phyloP scores from a whole-genome alignment of 2,888 invertebrate genomes.

The Aelia acuminata region DNA sequence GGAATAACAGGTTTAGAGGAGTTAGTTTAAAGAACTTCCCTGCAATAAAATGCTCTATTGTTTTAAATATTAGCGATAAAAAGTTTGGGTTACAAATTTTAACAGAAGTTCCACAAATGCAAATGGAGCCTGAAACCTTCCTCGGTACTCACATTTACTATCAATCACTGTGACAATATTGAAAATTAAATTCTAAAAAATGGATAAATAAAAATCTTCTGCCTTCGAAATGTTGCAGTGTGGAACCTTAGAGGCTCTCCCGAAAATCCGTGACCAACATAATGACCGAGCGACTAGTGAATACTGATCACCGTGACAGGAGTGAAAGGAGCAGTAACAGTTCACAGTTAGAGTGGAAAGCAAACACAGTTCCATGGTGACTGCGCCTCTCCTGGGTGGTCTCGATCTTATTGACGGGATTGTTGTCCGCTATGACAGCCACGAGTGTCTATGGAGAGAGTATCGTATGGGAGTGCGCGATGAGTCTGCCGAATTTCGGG shows the following conservation, averaged over 20 bases:
- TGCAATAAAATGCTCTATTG: too few relatives aligned
- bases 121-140: too few relatives aligned
- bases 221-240: neutral
- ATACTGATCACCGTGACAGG: slow-evolving; percentile 48
- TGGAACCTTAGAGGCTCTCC: neutral
- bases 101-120: too few relatives aligned
- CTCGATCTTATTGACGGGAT: neutral
- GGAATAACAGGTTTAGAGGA: too few relatives aligned
- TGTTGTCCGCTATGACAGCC: neutral
- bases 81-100: too few relatives aligned
- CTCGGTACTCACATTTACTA: neutral
- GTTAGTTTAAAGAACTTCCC: too few relatives aligned
- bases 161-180: neutral
- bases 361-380: slow-evolving; percentile 42
- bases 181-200: too few relatives aligned
- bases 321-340: slow-evolving; percentile 45
- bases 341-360: slow-evolving; percentile 45
- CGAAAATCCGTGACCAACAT: slow-evolving; percentile 28
- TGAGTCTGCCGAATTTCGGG: neutral
- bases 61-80: too few relatives aligned
- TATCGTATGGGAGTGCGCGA: neutral
- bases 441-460: neutral
- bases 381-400: slow-evolving; percentile 14
- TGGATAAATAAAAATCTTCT: neutral
- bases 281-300: neutral